Base-by-base conservation (phyloP, 1,140 invertebrate genomes). In the Arctopsyche grandis region DNA sequence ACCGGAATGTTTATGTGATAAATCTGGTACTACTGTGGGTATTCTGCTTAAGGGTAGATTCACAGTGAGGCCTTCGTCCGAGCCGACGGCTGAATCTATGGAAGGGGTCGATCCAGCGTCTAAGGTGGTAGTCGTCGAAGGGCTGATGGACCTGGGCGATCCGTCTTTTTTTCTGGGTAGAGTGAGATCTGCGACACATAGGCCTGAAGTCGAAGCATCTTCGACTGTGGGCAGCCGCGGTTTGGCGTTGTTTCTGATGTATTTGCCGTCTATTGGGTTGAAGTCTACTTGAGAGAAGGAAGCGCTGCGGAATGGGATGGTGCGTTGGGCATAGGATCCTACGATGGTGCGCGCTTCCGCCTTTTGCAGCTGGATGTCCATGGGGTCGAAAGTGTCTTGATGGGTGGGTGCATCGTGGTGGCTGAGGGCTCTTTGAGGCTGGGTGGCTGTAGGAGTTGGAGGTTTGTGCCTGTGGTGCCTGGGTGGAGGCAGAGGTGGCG, bases 281-380 rank as follows among this genome's bases (percentile, higher is more conserved):
- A 92, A 93, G 84, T 95, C 94, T 52, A 94, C 93, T 86, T 95
- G 94, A 0, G 94, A 94, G 83, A 96, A 95, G 9, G 94, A 96
- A 5, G 94, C 94, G 83, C 94, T 95, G 26, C 94, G 89, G 81
- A 92, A 94, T 1, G 93, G 92, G 80, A 91, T 90, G 46, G 88
- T 89, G 73, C 89, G 89, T 82, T 91, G 91, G 9, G 89, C 87
- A 80, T 91, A 91, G 0, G 90, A 89, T 16, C 90, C 90, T 43
- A 91, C 86, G 26, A 90, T 89, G 10, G 88, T 88, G 44, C 90
- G 88, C 43, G 89, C 88, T 80, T 91, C 90, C 19, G 90, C 87
- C 83, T 88, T 89, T n/a, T 88, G 84, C 58, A 90, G 85, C 58
- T 85, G 85, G 74, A 88, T 85, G 56, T 87, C 86, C 78, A 87